A percentile compares a stretch with the other conserved stretches of the same genome.
Conservation (phyloP, 2,113 vertebrate genomes). For the Sylvia atricapilla region DNA sequence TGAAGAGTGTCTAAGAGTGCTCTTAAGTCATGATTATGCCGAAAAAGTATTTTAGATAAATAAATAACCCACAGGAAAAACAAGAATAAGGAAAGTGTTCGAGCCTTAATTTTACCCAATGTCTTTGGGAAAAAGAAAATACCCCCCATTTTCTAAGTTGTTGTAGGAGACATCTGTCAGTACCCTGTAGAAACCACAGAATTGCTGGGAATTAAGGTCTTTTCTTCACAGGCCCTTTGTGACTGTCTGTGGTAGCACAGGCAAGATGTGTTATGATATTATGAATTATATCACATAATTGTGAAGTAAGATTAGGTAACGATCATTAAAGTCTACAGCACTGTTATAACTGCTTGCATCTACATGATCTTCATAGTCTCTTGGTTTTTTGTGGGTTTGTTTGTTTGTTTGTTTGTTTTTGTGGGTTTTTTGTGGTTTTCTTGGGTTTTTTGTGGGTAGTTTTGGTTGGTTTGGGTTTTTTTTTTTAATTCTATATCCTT, state of each 20-base stretch:
- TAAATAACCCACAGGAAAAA: neutral
- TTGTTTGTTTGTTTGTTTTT: too few species aligned
- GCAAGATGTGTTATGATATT: neutral
- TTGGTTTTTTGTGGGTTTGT: neutral
- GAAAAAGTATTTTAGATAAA: neutral
- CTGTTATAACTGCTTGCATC: neutral
- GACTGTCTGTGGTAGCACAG: neutral
- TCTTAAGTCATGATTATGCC: neutral
- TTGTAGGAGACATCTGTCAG: neutral
- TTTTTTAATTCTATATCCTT: neutral
- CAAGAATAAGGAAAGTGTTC: neutral
- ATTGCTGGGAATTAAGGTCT: neutral
- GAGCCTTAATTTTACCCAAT: neutral
- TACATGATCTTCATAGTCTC: neutral
- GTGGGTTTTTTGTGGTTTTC: too few species aligned
- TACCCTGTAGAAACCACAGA: neutral
- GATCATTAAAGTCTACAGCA: neutral
- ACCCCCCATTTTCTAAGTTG: rapidly evolving
- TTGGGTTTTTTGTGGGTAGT: too few species aligned
- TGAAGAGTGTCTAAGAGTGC: neutral
- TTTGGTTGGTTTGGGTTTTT: neutral
- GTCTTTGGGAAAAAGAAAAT: neutral
- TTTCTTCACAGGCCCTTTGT: neutral
- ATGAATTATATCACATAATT: neutral
- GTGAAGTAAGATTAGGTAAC: neutral